phyloP scores from a whole-genome alignment of 2,888 invertebrate genomes.

The Drosophila hamatofila region DNA sequence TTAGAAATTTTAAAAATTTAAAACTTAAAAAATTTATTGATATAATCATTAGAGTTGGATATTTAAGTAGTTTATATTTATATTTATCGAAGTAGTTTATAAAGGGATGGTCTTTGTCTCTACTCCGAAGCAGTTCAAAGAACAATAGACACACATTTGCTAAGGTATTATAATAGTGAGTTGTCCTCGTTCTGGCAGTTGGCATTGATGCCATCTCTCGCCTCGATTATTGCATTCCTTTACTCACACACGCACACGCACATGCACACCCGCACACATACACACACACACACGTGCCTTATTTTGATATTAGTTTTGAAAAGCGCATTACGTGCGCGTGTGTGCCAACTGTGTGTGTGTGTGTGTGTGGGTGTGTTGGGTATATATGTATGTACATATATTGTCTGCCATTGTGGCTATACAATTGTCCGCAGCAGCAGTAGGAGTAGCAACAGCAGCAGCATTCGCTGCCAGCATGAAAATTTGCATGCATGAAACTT shows the following conservation, averaged over 20 bases:
- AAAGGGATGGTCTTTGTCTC: too few relatives aligned
- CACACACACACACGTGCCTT: slow-evolving; percentile 11
- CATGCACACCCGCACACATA: background rate
- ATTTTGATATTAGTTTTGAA: slow-evolving; percentile 68
- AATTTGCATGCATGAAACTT: slow-evolving; percentile 31
- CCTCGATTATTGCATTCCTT: slow-evolving; percentile 31
- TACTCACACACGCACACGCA: slow-evolving; percentile 7
- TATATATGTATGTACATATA: slow-evolving; percentile 19
- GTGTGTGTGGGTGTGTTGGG: background rate
- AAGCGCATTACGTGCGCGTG: slow-evolving; percentile 57
- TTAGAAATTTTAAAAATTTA: too few relatives aligned
- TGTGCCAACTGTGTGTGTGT: slow-evolving; percentile 1
- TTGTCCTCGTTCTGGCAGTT: slow-evolving; percentile 36
- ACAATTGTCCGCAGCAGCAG: slow-evolving; percentile 37
- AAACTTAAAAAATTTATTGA: too few relatives aligned
- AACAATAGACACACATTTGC: too few relatives aligned
- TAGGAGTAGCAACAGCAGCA: background rate
- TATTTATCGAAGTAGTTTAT: too few relatives aligned
- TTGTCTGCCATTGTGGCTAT: slow-evolving; percentile 52
- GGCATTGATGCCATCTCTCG: slow-evolving; percentile 37
- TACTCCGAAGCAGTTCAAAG: too few relatives aligned
- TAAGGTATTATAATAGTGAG: background rate
- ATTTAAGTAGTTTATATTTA: too few relatives aligned
- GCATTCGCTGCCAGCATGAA: slow-evolving; percentile 1
- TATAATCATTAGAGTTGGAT: too few relatives aligned